Evolutionary conservation across 2,113 vertebrate species (phyloP), one percentile per base, ranked within the genome.

Genomic region (Crotalus horridus): DNA sequence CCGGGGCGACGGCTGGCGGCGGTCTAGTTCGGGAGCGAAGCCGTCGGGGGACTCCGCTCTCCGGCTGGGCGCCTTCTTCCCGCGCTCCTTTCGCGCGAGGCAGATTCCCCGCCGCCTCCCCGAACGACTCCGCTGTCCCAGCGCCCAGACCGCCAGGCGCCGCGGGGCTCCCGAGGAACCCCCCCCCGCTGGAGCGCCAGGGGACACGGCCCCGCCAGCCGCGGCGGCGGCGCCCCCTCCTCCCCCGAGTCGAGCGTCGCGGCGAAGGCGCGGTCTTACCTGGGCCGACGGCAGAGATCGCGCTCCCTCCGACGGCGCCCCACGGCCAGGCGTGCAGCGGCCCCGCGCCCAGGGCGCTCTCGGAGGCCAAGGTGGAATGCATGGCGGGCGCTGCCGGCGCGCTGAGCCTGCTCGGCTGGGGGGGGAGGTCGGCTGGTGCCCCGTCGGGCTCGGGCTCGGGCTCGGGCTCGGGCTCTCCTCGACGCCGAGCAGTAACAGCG

Each of bases 381-480:
- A 59, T 91, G 23, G 21, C 74, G 91, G 33, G 93, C 85, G 85
- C 54, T 33, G 94, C 81, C 61, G 0, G 54, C 9, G 91, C 69
- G 86, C 20, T 43, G 54, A 5, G 74, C 58, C 43, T 48, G 20
- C 59, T 43, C 48, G 21, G 26, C 33, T 74, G 64, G 46, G 46
- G 46, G 46, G 4, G 46, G 46, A 5, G 4, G 46, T 43, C 48
- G 21, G 26, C 53, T 74, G 69, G 48, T 9, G 48, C 48, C 6
- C 39, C 2, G 29, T 53, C 21, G 51, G 20, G 26, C 10, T 69
- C 74, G 33, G 15, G 0, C 24, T 51, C 20, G n/a, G n/a, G n/a
- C n/a, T n/a, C n/a, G 51, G 20, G 26, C 10, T 69, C 58, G 33
- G 17, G 0, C 26, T 29, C 13, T 21, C 4, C 0, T 0, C n/a